Evolutionary conservation across 2,888 invertebrate genomes (phyloP).

Genomic region (Chrysotoxum bicinctum): DNA sequence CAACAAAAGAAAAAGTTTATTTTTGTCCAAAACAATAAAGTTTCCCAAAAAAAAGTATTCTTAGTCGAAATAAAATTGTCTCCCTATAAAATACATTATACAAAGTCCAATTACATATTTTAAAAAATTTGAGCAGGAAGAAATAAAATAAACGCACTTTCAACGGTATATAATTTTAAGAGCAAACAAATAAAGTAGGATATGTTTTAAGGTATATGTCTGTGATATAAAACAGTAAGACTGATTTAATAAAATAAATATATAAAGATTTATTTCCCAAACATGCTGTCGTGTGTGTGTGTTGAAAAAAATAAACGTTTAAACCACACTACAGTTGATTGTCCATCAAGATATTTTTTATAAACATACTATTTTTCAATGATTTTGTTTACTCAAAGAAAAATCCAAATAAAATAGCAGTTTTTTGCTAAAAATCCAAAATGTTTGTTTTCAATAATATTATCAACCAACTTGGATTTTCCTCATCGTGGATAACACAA

Average conservation of each 20-base stretch:
- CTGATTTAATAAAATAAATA: constrained; percentile 51
- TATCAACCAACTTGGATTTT: constrained; percentile 53
- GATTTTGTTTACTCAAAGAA: constrained; percentile 55
- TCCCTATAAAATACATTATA: constrained; percentile 19
- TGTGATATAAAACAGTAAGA: constrained; percentile 65
- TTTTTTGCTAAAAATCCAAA: constrained; percentile 50
- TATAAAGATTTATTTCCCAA: constrained; percentile 19
- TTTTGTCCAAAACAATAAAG: constrained; percentile 70
- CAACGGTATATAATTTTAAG: constrained; percentile 9
- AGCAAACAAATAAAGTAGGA: constrained; percentile 5
- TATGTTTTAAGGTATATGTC: constrained; percentile 20
- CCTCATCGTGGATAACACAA: neutral
- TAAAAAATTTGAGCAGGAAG: constrained; percentile 36
- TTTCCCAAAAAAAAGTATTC: constrained; percentile 42
- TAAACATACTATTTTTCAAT: constrained; percentile 73
- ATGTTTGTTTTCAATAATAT: constrained; percentile 64
- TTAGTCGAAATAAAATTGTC: constrained; percentile 29
- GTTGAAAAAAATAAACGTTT: constrained; percentile 42
- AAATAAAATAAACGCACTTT: constrained; percentile 32
- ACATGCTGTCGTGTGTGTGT: constrained; percentile 13
- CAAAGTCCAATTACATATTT: neutral
- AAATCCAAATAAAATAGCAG: constrained; percentile 54
- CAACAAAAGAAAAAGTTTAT: constrained; percentile 80
- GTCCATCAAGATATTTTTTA: constrained; percentile 22
- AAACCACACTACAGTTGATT: constrained; percentile 23